These are phyloP conservation scores for Drosophila lowei DNA, from an alignment of 1,140 invertebrate species.

Conservation along the genomic window DNA sequence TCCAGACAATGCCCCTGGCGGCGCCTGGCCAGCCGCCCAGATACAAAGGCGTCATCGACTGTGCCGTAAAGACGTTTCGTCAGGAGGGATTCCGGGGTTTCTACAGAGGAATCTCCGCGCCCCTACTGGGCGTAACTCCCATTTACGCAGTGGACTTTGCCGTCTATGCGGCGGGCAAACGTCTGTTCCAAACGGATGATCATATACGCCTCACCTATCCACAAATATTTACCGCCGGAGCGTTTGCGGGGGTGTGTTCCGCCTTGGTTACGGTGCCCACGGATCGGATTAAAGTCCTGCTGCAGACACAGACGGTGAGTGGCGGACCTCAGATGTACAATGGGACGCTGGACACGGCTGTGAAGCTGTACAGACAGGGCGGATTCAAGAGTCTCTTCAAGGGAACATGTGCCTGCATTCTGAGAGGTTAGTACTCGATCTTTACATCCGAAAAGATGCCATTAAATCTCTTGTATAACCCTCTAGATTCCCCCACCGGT, in stretches of 20 bases:
- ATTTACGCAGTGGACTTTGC: conserved; percentile 98
- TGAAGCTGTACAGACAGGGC: conserved; percentile 95
- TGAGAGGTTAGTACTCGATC: conserved; percentile 87
- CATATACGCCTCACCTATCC: conserved; percentile 87
- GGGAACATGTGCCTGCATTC: conserved; percentile 95
- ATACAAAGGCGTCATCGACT: conserved; percentile 96
- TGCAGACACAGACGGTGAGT: conserved; percentile 94
- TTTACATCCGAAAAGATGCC: background rate
- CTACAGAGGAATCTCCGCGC: conserved; percentile 91
- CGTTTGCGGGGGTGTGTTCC: conserved; percentile 96
- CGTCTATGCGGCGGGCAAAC: conserved; percentile 97
- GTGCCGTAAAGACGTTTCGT: conserved; percentile 93
- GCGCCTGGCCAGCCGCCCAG: conserved; percentile 88
- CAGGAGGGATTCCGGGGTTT: conserved; percentile 93
- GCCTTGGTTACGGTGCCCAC: conserved; percentile 98
- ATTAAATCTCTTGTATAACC: background rate
- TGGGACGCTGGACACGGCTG: conserved; percentile 96
- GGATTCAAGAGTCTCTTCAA: conserved; percentile 97
- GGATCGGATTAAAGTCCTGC: conserved; percentile 98
- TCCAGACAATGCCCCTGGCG: conserved; percentile 95
- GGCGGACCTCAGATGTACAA: conserved; percentile 91
- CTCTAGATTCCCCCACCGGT: conserved; percentile 95
- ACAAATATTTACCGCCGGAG: conserved; percentile 95
- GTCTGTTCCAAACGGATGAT: conserved; percentile 88
- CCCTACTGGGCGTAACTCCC: conserved; percentile 90